Conservation (phyloP, 92 coral and sea anemone species). For the Blastomussa wellsi region DNA sequence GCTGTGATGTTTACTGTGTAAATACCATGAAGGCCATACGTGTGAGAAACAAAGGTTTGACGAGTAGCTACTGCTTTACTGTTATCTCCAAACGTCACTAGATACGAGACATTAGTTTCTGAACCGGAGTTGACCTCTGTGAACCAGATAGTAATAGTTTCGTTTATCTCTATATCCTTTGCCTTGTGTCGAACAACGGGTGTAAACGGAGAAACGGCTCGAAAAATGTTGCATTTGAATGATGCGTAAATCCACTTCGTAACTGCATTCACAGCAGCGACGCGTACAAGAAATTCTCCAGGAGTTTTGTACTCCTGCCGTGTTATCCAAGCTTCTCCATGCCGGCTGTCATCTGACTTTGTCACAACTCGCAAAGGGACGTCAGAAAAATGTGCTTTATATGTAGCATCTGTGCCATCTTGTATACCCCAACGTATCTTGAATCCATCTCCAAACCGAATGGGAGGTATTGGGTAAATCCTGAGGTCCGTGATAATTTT, state of each 20-base stretch:
- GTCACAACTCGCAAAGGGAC: not conserved
- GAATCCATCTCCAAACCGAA: constrained; percentile 44
- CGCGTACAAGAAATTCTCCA: constrained; percentile 48
- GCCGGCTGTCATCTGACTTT: constrained; percentile 31
- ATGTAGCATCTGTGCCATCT: constrained; percentile 49
- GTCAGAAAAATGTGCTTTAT: constrained; percentile 38
- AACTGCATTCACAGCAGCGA: constrained; percentile 62
- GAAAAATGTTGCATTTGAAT: constrained; percentile 30
- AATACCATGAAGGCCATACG: constrained; percentile 32
- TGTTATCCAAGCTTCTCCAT: constrained; percentile 43
- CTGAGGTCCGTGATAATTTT: constrained; percentile 40
- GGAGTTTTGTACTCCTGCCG: constrained; percentile 49
- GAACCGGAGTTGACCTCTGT: constrained; percentile 30
- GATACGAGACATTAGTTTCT: constrained; percentile 33
- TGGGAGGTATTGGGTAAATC: constrained; percentile 41
- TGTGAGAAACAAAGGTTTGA: constrained; percentile 27
- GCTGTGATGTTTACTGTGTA: constrained; percentile 58
- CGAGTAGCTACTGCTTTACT: constrained; percentile 47
- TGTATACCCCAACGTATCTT: constrained; percentile 51
- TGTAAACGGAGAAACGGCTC: constrained; percentile 41
- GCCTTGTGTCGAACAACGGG: constrained; percentile 22
- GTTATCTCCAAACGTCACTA: constrained; percentile 56
- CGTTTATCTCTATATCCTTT: constrained; percentile 46
- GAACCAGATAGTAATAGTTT: constrained; percentile 45
- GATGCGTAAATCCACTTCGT: constrained; percentile 4